These are phyloP conservation scores for Tetrax tetrax DNA, from an alignment of 2,113 vertebrate genomes.

Conservation along the genomic window DNA sequence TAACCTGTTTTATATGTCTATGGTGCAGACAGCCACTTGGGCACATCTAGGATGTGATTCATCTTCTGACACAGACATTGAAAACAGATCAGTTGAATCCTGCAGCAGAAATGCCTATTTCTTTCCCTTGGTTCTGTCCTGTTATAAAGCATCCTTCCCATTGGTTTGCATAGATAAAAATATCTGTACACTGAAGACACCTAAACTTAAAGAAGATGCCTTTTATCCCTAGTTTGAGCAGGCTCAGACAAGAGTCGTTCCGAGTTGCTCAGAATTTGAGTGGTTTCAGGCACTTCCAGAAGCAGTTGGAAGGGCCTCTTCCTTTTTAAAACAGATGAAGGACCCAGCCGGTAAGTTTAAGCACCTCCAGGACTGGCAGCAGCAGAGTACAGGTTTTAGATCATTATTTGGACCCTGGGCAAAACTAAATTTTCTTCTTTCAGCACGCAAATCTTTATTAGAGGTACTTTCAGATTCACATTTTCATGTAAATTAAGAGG, in stretches of 20 bases:
- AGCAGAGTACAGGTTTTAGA: fast-evolving
- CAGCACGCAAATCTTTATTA: neutral
- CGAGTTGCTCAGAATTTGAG: neutral
- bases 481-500: neutral
- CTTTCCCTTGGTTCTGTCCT: neutral
- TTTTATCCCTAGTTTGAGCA: neutral
- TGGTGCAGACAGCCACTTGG: neutral
- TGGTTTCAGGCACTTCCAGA: neutral
- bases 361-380: neutral
- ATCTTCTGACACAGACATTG: slow-evolving; percentile 19
- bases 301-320: neutral
- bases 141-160: neutral
- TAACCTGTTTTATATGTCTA: slow-evolving; percentile 22
- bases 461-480: neutral
- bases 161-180: neutral
- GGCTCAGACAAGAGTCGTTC: neutral
- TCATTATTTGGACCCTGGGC: neutral
- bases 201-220: neutral
- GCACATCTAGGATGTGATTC: neutral
- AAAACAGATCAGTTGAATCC: slow-evolving; percentile 13
- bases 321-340: neutral
- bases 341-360: neutral
- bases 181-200: neutral
- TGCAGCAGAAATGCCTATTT: neutral
- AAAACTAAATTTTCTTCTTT: neutral